These are phyloP conservation scores for Tridacna crocea DNA, from an alignment of 2,888 invertebrate species.

Conservation along the genomic window DNA sequence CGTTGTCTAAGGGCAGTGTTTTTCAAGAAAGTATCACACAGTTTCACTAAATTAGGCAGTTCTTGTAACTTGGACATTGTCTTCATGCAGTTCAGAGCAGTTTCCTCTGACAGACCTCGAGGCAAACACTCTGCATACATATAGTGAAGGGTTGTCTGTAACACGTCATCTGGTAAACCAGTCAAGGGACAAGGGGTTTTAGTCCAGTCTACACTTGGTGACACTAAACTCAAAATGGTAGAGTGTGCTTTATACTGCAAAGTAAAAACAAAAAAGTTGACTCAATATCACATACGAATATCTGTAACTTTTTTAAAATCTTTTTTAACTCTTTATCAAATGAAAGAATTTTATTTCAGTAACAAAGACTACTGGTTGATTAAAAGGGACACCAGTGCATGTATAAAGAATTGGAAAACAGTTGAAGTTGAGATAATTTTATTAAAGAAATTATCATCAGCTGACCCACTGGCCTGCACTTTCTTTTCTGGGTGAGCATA, in stretches of 20 bases:
- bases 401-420: too few relatives aligned
- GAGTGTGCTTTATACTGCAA: constrained; percentile 85
- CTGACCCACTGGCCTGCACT: not conserved
- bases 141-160: constrained; percentile 88
- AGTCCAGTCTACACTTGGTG: constrained; percentile 87
- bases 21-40: constrained; percentile 88
- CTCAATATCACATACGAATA: not conserved
- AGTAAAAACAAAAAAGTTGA: not conserved
- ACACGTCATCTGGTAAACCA: constrained; percentile 87
- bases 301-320: too few relatives aligned
- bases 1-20: constrained; percentile 88
- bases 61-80: constrained; percentile 84
- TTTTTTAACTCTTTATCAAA: too few relatives aligned
- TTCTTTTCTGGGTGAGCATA: too few relatives aligned
- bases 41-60: constrained; percentile 86
- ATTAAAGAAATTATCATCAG: too few relatives aligned
- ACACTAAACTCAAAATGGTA: constrained; percentile 86
- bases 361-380: too few relatives aligned
- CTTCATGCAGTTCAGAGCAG: constrained; percentile 87
- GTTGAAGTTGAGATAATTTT: too few relatives aligned
- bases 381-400: too few relatives aligned
- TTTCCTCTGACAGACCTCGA: constrained; percentile 86
- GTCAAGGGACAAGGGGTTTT: constrained; percentile 84
- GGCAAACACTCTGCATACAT: constrained; percentile 89
- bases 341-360: too few relatives aligned